Conservation (phyloP, 2,888 invertebrate species). For the Neelides folsomi region DNA sequence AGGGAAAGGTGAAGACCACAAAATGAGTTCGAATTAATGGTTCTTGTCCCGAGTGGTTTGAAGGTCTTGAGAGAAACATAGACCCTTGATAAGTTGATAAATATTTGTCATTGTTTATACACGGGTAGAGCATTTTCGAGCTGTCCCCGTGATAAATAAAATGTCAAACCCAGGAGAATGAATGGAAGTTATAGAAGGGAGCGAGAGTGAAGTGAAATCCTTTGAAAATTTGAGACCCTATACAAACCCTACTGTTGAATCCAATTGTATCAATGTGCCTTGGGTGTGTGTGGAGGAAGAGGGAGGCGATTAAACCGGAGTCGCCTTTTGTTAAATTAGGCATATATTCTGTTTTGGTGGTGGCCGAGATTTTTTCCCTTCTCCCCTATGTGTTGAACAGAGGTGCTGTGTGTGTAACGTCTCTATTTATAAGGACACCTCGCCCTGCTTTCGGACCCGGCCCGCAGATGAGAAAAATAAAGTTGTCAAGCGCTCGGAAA, state of each 20-base stretch:
- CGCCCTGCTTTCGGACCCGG: slow-evolving; percentile 1
- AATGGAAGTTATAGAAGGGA: background rate
- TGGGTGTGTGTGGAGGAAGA: slow-evolving; percentile 17
- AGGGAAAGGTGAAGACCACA: too few relatives aligned
- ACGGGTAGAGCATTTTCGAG: slow-evolving; percentile 1
- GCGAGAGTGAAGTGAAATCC: background rate
- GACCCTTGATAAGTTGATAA: slow-evolving; percentile 20
- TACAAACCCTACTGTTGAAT: background rate
- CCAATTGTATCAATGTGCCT: slow-evolving; percentile 2
- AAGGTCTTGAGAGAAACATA: slow-evolving; percentile 7
- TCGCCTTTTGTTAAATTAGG: slow-evolving; percentile 33
- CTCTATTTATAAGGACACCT: background rate
- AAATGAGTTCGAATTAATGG: background rate
- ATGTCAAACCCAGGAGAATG: slow-evolving; percentile 8
- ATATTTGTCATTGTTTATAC: slow-evolving; percentile 29
- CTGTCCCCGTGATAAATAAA: slow-evolving; percentile 10
- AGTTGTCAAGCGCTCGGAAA: slow-evolving; percentile 16
- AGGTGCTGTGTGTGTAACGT: background rate
- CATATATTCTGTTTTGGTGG: slow-evolving; percentile 21
- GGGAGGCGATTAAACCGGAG: slow-evolving; percentile 26
- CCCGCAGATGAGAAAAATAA: slow-evolving; percentile 16
- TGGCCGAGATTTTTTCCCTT: slow-evolving; percentile 7
- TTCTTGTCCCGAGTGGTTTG: background rate
- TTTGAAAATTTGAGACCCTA: slow-evolving; percentile 1
- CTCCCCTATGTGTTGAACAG: background rate